Evolutionary conservation across 2,888 invertebrate genomes (phyloP).

Genomic region (Epistrophella euchroma): DNA sequence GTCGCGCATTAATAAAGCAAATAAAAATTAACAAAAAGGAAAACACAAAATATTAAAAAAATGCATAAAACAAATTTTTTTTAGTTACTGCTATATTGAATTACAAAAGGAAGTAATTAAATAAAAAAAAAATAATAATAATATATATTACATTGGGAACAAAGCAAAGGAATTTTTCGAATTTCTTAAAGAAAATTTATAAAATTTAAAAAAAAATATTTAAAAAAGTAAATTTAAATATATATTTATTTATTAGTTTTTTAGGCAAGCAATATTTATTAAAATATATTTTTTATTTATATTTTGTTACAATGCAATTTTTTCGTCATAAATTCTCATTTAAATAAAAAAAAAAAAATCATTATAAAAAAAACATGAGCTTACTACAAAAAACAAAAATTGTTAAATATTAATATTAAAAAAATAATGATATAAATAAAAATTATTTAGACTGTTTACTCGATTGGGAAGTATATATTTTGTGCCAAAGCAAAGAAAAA

Average conservation of each 20-base stretch:
- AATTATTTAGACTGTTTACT: conserved; percentile 76
- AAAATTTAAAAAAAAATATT: conserved; percentile 32
- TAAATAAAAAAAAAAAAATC: conserved; percentile 57
- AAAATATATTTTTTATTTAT: conserved; percentile 65
- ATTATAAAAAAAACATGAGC: conserved; percentile 63
- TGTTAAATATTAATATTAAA: conserved; percentile 69
- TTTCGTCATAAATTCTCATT: conserved; percentile 58
- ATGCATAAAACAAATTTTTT: conserved; percentile 53
- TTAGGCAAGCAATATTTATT: conserved; percentile 76
- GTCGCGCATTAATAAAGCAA: conserved; percentile 61
- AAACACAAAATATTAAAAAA: conserved; percentile 69
- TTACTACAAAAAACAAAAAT: conserved; percentile 69
- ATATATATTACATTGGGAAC: conserved; percentile 79
- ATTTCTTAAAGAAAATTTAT: conserved; percentile 79
- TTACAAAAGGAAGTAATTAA: conserved; percentile 47
- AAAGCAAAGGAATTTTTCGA: conserved; percentile 83
- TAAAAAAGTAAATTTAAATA: conserved; percentile 40
- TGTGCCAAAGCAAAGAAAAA: conserved; percentile 77
- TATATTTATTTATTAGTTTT: conserved; percentile 74
- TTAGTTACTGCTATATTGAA: conserved; percentile 70
- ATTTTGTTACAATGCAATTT: conserved; percentile 73
- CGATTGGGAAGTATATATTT: conserved; percentile 76
- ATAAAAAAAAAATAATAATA: conserved; percentile 39
- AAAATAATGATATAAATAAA: conserved; percentile 55
- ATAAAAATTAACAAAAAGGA: conserved; percentile 54